Base-by-base conservation (phyloP, 2,888 invertebrate species). In the Idaea biselata region DNA sequence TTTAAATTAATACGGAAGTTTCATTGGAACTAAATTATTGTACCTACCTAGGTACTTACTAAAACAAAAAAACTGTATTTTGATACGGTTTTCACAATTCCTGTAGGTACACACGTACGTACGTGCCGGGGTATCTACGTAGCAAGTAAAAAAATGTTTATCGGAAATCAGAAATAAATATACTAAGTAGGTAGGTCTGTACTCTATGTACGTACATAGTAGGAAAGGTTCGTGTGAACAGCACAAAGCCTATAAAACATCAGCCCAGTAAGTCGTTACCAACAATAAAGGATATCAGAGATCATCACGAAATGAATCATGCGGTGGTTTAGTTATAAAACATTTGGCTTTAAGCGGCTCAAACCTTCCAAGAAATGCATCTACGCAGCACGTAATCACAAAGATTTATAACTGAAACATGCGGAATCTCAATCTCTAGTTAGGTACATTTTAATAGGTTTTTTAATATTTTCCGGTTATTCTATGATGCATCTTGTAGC, bases 281-380 rank as follows among this genome's bases (percentile, higher is more conserved):
- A 71, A 77, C 80, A 74, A 79, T 81, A 79, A 81, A 82, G 81
- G 82, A 83, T 87, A 89, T 88, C 88, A 86, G 75, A 87, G 83
- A 88, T 85, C 83, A 84, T 82, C 82, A 78, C 67, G 68, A 61
- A 78, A 82, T 88, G 88, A 88, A 82, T 87, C 87, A 88, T 81
- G 80, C 74, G 70, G 67, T 71, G 67, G 67, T 70, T 71, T 71
- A 71, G 76, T 79, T 76, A 80, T 81, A 83, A 83, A 81, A 80
- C 79, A 73, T 75, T 77, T 75, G 73, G 73, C 74, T 75, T 66
- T 68, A 80, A 79, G 44, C 44, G 73, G 73, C 75, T 75, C 66
- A 68, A 80, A 78, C 87, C 86, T 89, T 89, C 89, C 81, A 72
- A 74, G 89, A 89, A 89, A 68, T 76, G 76, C 79, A 73, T 73